phyloP scores from a whole-genome alignment of 64 coral and sea anemone genomes.

The Hydrozoanthus tunicans region DNA sequence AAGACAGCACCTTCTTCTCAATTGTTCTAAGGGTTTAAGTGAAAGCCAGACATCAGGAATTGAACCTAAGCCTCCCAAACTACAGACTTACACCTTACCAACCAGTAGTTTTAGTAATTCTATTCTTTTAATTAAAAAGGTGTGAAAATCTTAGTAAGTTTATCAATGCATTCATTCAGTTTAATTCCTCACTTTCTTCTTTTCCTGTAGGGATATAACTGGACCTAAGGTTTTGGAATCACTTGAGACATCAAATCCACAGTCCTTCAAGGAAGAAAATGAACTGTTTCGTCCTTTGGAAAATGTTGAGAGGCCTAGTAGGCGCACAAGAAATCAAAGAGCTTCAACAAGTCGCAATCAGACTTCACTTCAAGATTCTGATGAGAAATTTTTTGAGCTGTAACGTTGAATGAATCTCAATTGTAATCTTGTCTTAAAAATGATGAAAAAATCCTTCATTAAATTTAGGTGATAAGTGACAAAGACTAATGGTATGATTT shows the following conservation, averaged over 20 bases:
- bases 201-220: conserved; percentile 1
- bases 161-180: background rate
- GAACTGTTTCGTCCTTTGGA: conserved; percentile 39
- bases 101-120: too few relatives aligned
- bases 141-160: too few relatives aligned
- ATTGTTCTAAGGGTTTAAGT: too few relatives aligned
- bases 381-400: conserved; percentile 46
- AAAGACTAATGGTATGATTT: too few relatives aligned
- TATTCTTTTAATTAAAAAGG: too few relatives aligned
- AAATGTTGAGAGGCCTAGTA: conserved; percentile 9
- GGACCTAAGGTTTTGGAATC: conserved; percentile 45
- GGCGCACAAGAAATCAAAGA: background rate
- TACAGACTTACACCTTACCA: too few relatives aligned
- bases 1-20: too few relatives aligned
- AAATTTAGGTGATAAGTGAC: background rate
- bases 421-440: background rate
- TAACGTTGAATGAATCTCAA: background rate
- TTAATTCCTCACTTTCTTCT: background rate
- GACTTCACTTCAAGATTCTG: conserved; percentile 32
- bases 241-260: background rate
- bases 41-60: too few relatives aligned
- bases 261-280: conserved; percentile 16
- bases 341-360: background rate
- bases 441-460: background rate
- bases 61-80: too few relatives aligned